Percentiles rank a stretch among this genome's conserved stretches.
Evolutionary conservation across 2,113 vertebrate genomes (phyloP).

Genomic region (Puma concolor): DNA sequence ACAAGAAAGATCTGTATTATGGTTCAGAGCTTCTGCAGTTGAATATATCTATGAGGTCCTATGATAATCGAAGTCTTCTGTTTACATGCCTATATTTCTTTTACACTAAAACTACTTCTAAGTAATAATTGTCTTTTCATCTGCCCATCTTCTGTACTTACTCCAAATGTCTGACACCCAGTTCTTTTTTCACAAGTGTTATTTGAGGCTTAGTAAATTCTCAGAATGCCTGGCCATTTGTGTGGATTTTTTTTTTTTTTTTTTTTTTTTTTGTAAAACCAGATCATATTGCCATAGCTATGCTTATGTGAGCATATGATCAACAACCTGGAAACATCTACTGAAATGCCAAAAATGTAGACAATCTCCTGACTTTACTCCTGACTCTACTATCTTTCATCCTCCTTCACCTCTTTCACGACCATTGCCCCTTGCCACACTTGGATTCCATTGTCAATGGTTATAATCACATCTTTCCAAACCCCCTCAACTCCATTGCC

Average conservation of each 20-base stretch:
- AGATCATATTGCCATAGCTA: background rate
- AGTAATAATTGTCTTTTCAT: background rate
- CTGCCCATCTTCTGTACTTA: background rate
- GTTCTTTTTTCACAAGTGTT: background rate
- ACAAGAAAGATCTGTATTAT: background rate
- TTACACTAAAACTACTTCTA: background rate
- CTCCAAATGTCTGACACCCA: background rate
- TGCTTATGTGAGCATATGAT: background rate
- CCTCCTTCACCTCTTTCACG: background rate
- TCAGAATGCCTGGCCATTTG: background rate
- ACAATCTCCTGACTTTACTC: background rate
- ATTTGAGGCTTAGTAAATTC: background rate
- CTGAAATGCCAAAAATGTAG: background rate
- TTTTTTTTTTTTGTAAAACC: background rate
- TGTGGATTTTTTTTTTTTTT: background rate
- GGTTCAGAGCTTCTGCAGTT: background rate
- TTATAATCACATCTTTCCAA: background rate
- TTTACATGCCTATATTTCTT: background rate
- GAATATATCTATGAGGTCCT: background rate
- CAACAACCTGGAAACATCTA: background rate
- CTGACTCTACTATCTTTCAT: background rate
- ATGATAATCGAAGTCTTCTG: background rate
- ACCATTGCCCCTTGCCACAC: background rate
- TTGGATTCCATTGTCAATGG: background rate
- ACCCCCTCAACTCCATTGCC: background rate